A percentile compares a stretch with the other conserved stretches of the same genome.
These are phyloP conservation scores for Empidonax alnorum DNA, from an alignment of 2,113 vertebrate genomes.

Conservation along the genomic window DNA sequence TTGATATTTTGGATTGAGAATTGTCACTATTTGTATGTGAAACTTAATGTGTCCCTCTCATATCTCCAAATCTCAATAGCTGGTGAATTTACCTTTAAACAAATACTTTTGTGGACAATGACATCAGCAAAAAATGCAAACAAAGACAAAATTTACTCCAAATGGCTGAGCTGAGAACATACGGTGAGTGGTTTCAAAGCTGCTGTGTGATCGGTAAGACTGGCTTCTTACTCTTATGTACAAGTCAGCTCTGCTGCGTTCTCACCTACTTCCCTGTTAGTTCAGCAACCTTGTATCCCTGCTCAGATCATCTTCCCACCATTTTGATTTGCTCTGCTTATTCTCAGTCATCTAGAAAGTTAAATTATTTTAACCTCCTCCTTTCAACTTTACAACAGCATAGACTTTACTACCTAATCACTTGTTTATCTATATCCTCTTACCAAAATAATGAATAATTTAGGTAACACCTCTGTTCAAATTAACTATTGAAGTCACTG, in stretches of 20 bases:
- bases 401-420: neutral
- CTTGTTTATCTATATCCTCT: neutral
- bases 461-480: neutral
- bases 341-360: neutral
- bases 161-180: neutral
- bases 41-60: neutral
- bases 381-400: neutral
- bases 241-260: neutral
- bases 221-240: neutral
- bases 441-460: neutral
- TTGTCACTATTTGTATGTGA: neutral
- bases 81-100: neutral
- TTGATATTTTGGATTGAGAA: neutral
- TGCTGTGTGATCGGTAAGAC: neutral
- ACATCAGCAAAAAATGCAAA: neutral
- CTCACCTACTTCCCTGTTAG: neutral
- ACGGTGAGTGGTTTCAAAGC: neutral
- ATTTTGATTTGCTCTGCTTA: neutral
- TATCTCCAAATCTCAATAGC: neutral
- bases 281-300: neutral
- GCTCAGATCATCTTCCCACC: neutral
- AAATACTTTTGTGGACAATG: neutral
- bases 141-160: neutral
- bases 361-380: neutral
- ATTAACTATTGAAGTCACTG: neutral